Conservation (phyloP, 2,888 invertebrate genomes). For the Sympetrum striolatum region DNA sequence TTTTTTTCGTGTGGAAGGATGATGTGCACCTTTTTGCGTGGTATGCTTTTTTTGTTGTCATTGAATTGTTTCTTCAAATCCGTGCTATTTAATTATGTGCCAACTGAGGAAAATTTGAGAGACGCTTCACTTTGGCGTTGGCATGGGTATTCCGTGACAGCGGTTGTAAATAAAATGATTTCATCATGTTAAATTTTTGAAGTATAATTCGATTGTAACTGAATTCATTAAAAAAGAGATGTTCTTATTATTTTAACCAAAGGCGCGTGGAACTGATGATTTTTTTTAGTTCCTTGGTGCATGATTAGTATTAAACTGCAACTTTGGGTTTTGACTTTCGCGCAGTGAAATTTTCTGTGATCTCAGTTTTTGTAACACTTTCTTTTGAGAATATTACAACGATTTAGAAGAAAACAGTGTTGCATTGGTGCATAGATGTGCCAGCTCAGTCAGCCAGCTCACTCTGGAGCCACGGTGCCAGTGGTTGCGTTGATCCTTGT, state of each 20-base stretch:
- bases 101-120: conserved; percentile 23
- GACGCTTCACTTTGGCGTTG: neutral
- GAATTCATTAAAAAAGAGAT: neutral
- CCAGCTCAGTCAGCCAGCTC: conserved; percentile 21
- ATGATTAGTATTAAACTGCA: conserved; percentile 44
- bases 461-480: conserved; percentile 24
- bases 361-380: conserved; percentile 44
- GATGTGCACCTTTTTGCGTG: conserved; percentile 5
- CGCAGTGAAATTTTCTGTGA: conserved; percentile 43
- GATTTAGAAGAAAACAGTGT: conserved; percentile 27
- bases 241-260: conserved; percentile 36
- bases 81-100: conserved; percentile 41
- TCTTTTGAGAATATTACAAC: conserved; percentile 31
- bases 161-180: conserved; percentile 20
- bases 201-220: neutral
- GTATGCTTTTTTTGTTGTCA: conserved; percentile 20
- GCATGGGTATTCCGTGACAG: conserved; percentile 8
- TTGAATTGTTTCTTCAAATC: neutral
- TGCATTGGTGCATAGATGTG: conserved; percentile 30
- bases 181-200: conserved; percentile 21
- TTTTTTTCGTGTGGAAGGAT: conserved; percentile 28
- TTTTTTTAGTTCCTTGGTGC: conserved; percentile 38
- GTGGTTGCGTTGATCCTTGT: conserved; percentile 23
- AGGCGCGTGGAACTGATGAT: conserved; percentile 42
- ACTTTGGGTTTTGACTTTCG: conserved; percentile 35